Evolutionary conservation across 2,797 vertebrate genomes (phyloP).

Genomic region (Cuculus canorus): DNA sequence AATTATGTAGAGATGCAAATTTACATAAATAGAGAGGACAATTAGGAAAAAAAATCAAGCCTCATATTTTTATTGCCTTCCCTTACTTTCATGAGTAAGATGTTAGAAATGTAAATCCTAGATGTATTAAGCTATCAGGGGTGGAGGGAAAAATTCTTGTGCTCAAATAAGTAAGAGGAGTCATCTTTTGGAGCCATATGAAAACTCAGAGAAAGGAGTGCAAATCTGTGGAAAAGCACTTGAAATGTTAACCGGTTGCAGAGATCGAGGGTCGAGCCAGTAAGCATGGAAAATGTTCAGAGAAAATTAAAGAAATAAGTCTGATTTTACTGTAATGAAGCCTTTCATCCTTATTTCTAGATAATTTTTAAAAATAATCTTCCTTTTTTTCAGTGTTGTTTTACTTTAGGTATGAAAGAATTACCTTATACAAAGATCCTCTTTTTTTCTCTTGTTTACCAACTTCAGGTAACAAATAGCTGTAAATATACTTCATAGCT

Average conservation of each 20-base stretch:
- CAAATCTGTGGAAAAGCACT: background rate
- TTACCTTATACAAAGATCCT: background rate
- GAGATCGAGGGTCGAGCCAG: background rate
- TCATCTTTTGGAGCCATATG: background rate
- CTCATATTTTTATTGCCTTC: constrained; percentile 1
- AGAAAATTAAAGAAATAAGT: background rate
- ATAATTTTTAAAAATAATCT: background rate
- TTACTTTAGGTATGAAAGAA: background rate
- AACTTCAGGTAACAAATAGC: background rate
- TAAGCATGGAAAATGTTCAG: background rate
- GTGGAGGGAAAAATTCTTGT: background rate
- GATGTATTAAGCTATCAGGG: background rate
- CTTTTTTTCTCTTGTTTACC: background rate
- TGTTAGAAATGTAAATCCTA: constrained; percentile 17
- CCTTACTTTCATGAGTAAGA: background rate
- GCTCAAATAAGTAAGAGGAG: background rate
- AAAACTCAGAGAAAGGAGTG: background rate
- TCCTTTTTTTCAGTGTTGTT: background rate
- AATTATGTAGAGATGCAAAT: background rate
- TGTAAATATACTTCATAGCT: background rate
- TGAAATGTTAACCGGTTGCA: background rate
- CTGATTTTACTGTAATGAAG: background rate
- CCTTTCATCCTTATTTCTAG: background rate
- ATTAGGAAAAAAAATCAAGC: background rate
- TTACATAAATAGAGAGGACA: constrained; percentile 11